Base-by-base conservation (phyloP, 2,113 vertebrate species). In the Pterocles burchelli region DNA sequence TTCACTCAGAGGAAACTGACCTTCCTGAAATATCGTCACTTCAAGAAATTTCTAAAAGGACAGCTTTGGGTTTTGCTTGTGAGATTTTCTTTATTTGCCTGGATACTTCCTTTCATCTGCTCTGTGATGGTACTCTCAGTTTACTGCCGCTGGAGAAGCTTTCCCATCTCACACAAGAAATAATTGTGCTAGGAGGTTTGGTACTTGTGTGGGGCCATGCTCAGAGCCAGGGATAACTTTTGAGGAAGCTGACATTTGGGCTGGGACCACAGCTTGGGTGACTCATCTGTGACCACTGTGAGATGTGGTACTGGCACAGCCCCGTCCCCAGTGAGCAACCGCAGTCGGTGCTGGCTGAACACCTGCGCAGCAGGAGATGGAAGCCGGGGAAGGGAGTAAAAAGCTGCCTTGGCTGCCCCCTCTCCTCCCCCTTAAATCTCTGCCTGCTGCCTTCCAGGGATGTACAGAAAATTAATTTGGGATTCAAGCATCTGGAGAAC, bases 281-380 rank as follows among this genome's bases (percentile, higher is more conserved):
- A 17, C 28, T 68, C 21, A 5, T 22, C 7, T 55, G 11, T 38
- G 55, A 5, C 12, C 49, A 5, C 45, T 34, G 62, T 17, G 17
- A 74, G 22, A 3, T 3, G 26, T 17, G 83, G 41, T 14, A 16
- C 68, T 43, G 34, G 51, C 38, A 19, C 72, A 74, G 26, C 13
- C 46, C 12, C 34, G 33, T 17, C 18, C 24, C 13, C 33, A 16
- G 33, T 17, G 43, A 61, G 24, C 17, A 67, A 2, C 1, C 20
- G 34, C 49, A 43, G 43, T 2, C 0, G 0, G 5, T 45, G 55
- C 46, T 1, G 1, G 5, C 6, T 1, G 2, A 72, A 85, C 15
- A 34, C 24, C 54, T 38, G 5, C 1, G 1, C 15, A 29, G 3
- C 12, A n/a, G 21, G 28, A 62, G 59, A 9, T 16, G 34, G 38